A percentile compares a stretch with the other conserved stretches of the same genome.
Evolutionary conservation across 2,797 vertebrate genomes (phyloP).

Genomic region (Pseudochirops corinnae): DNA sequence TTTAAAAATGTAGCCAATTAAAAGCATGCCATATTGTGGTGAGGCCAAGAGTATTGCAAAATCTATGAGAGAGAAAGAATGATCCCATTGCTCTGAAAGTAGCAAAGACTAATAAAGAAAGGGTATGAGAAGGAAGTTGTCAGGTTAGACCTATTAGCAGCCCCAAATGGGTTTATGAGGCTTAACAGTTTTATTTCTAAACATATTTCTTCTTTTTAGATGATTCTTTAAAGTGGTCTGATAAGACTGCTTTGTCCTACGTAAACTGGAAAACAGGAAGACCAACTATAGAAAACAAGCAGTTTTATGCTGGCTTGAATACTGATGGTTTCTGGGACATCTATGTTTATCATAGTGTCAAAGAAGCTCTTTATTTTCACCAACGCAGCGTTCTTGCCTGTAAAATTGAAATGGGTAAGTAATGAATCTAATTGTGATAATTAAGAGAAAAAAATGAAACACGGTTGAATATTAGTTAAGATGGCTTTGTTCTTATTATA

Average conservation of each 20-base stretch:
- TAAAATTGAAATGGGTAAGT: conserved; percentile 94
- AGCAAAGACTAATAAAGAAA: not conserved
- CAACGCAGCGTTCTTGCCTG: conserved; percentile 92
- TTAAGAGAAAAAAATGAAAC: not conserved
- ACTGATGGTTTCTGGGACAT: conserved; percentile 91
- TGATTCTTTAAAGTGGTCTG: conserved; percentile 91
- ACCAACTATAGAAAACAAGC: conserved; percentile 83
- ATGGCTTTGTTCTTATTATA: not conserved
- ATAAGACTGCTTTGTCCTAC: conserved; percentile 91
- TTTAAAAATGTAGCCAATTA: not conserved
- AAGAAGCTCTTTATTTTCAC: conserved; percentile 85
- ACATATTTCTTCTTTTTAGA: conserved; percentile 79
- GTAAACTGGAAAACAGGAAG: conserved; percentile 94
- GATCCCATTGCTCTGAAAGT: not conserved
- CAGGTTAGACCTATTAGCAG: conserved; percentile 48
- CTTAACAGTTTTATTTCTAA: conserved; percentile 69
- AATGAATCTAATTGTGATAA: not conserved
- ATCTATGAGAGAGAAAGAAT: not conserved
- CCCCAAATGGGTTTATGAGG: not conserved
- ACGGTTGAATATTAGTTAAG: not conserved
- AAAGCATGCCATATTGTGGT: not conserved
- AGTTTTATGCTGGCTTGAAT: conserved; percentile 92
- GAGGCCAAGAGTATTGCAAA: not conserved
- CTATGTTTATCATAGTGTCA: conserved; percentile 76
- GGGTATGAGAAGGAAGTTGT: conserved; percentile 26